These are phyloP conservation scores for Leiothrix lutea DNA, from an alignment of 2,113 vertebrate genomes.

Conservation along the genomic window DNA sequence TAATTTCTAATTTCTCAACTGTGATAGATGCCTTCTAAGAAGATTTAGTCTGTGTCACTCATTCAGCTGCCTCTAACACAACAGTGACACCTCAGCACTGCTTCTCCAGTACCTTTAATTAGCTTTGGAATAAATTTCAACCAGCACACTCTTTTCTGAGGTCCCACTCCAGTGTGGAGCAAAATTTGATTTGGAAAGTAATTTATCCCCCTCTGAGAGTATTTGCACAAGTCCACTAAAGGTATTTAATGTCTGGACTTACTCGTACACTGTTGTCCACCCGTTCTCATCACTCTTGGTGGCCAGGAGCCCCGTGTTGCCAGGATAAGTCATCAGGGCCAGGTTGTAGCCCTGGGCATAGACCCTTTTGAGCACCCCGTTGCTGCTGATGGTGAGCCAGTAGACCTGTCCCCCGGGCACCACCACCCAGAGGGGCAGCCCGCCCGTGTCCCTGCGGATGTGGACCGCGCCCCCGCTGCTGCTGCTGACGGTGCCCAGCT, in stretches of 20 bases:
- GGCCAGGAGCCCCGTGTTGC: conserved; percentile 90
- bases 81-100: not conserved
- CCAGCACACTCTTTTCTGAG: not conserved
- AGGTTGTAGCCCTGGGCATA: conserved; percentile 94
- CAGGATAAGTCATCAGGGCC: conserved; percentile 93
- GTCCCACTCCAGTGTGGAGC: not conserved
- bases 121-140: not conserved
- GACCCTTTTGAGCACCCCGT: conserved; percentile 89
- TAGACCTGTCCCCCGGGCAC: conserved; percentile 91
- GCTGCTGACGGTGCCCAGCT: conserved; percentile 79
- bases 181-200: not conserved
- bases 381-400: conserved; percentile 94
- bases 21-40: too few relatives aligned
- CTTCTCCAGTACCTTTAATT: not conserved
- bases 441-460: conserved; percentile 86
- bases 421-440: conserved; percentile 91
- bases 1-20: too few relatives aligned
- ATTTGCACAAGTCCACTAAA: conserved; percentile 20
- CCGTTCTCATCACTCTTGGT: conserved; percentile 97
- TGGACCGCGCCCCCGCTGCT: conserved; percentile 84
- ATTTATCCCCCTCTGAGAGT: not conserved
- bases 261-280: conserved; percentile 97
- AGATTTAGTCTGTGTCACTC: too few relatives aligned
- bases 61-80: too few relatives aligned
- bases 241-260: conserved; percentile 60